Percentiles rank a stretch among this genome's conserved stretches.
Conservation (phyloP, 2,888 invertebrate genomes). For the Anodontia alba region DNA sequence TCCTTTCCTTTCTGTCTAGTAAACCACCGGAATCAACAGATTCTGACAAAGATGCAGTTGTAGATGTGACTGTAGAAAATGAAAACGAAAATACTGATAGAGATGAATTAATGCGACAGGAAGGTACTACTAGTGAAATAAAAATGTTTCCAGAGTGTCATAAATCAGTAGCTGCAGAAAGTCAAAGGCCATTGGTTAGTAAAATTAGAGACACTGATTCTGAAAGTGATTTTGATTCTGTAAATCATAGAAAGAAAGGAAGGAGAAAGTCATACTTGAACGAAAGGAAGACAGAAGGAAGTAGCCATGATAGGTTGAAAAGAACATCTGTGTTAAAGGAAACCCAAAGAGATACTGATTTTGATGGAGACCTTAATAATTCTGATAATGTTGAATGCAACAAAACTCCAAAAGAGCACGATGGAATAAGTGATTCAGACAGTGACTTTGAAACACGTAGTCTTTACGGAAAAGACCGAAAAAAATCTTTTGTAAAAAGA, state of each 20-base stretch:
- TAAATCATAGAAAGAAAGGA: background rate
- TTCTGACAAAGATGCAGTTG: background rate
- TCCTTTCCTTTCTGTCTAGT: slow-evolving; percentile 53
- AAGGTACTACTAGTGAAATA: background rate
- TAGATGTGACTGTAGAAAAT: background rate
- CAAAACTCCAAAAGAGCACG: too few relatives aligned
- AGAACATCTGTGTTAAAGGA: background rate
- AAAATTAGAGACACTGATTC: background rate
- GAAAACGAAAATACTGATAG: background rate
- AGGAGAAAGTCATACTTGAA: background rate
- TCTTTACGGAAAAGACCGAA: background rate
- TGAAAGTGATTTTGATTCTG: background rate
- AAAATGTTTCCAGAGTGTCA: background rate
- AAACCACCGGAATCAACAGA: slow-evolving; percentile 9
- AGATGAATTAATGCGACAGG: background rate
- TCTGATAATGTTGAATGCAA: background rate
- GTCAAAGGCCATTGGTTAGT: background rate
- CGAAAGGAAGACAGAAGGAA: background rate
- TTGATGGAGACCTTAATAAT: background rate
- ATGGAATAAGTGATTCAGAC: background rate
- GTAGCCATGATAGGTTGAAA: background rate
- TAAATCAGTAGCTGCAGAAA: background rate
- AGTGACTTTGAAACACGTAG: background rate
- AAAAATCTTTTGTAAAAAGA: background rate
- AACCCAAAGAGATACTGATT: background rate